Base-by-base conservation (phyloP, 2,888 invertebrate species). In the Hydroisotoma schaefferi region DNA sequence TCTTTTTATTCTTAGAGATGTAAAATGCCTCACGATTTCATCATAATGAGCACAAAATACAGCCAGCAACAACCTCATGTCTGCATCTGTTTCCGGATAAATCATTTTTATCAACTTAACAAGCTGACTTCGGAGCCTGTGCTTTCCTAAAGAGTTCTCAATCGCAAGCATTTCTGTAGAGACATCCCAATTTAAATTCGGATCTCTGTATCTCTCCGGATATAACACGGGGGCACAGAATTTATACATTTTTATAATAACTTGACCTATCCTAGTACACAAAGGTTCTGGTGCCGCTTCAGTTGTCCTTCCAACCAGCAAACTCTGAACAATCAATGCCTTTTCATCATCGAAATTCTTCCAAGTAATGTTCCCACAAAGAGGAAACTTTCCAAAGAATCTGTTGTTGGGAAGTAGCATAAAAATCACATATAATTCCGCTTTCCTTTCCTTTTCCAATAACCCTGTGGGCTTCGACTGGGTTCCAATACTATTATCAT, bases 31-130 rank as follows among this genome's bases (percentile, higher is more conserved):
- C 58, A 58, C 44, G 15, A 58, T 52, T 8, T 58, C 52, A 38
- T 58, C 29, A 28, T 52, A 58, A 25, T 58, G 43, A 52, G 52
- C 33, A 52, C 52, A 52, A 37, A 52, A 52, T 3, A 52, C 58
- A 1, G 52, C 58, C 6, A 58, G 15, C 1, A 52, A 23, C 18
- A 33, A 15, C 18, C 28, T 49, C 4, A n/a, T 12, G 15, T 49
- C 28, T 3, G 4, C 15, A 25, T 28, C 26, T 18, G 12, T 15
- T 6, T 28, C 6, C 18, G 26, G n/a, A 18, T 49, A 27, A 25
- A 49, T 18, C 18, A 25, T 15, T 12, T 49, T 20, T 10, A 49
- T 28, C 5, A 49, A 27, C 28, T 18, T 27, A 8, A 28, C 5
- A 10, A 49, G 10, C 10, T 49, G 49, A 6, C 5, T 8, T 40